Percentiles rank a stretch among this genome's conserved stretches.
Conservation (phyloP, 2,888 invertebrate species). For the Zygothrica quintamaculata region DNA sequence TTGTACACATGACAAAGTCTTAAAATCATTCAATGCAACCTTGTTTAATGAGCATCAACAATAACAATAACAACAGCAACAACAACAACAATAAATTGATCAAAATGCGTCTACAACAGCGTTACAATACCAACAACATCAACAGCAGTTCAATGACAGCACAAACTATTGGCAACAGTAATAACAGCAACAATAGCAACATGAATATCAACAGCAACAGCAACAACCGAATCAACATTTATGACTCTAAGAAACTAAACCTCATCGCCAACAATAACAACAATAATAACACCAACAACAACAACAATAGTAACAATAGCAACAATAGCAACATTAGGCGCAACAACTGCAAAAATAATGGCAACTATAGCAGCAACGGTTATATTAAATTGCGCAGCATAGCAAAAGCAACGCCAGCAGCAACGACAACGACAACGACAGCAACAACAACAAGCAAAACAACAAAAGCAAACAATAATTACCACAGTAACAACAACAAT, state of each 20-base stretch:
- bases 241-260: constrained; percentile 44
- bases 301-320: constrained; percentile 35
- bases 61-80: constrained; percentile 25
- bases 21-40: constrained; percentile 11
- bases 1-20: constrained; percentile 23
- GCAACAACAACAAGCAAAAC: constrained; percentile 12
- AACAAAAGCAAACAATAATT: too few species aligned
- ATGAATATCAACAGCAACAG: constrained; percentile 32
- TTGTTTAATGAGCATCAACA: constrained; percentile 35
- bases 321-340: constrained; percentile 45
- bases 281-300: constrained; percentile 35
- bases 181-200: constrained; percentile 25
- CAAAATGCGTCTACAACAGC: constrained; percentile 72
- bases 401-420: constrained; percentile 26
- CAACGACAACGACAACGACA: constrained; percentile 11
- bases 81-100: constrained; percentile 34
- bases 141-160: constrained; percentile 36
- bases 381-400: constrained; percentile 45
- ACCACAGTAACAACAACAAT: constrained; percentile 12
- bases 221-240: constrained; percentile 33
- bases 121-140: constrained; percentile 44
- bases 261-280: constrained; percentile 42
- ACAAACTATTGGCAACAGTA: constrained; percentile 36
- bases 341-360: constrained; percentile 26
- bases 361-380: constrained; percentile 22